These are phyloP conservation scores for Lagothrix lagotricha DNA, from an alignment of 2,797 vertebrate species.

Conservation along the genomic window DNA sequence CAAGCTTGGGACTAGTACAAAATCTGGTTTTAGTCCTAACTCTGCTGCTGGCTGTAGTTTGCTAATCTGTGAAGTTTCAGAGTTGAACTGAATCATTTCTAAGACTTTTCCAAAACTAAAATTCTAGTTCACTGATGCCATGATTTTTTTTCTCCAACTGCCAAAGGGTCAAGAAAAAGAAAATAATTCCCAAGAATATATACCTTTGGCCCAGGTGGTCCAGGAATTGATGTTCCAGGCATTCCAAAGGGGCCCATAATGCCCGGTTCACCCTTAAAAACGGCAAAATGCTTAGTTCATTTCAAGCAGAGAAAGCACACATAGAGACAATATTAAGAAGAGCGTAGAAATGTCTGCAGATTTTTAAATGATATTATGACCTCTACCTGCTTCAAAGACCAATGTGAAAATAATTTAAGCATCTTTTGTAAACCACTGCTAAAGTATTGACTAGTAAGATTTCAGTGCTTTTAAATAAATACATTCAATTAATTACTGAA, in stretches of 20 bases:
- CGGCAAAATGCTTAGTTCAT: slow-evolving; percentile 8
- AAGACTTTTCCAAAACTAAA: slow-evolving; percentile 23
- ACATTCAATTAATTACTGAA: slow-evolving; percentile 41
- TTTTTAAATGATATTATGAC: background rate
- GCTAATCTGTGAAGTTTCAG: background rate
- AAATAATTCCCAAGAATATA: background rate
- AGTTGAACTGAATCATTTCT: background rate
- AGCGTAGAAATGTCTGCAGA: background rate
- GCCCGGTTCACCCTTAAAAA: slow-evolving; percentile 89
- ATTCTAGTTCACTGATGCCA: background rate
- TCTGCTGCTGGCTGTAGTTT: background rate
- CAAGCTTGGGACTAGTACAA: background rate
- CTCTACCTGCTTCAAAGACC: background rate
- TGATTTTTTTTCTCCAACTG: background rate
- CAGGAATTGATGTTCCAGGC: slow-evolving; percentile 85
- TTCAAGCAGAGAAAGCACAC: slow-evolving; percentile 25
- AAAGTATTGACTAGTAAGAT: background rate
- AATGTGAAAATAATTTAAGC: slow-evolving; percentile 40
- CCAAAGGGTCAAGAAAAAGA: background rate
- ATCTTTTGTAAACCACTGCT: background rate
- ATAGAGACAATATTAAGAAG: background rate
- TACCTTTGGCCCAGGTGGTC: slow-evolving; percentile 91
- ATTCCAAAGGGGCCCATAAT: slow-evolving; percentile 84
- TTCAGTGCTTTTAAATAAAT: slow-evolving; percentile 46
- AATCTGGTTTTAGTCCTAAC: background rate